Evolutionary conservation across 2,888 invertebrate species (phyloP).

Genomic region (Dynastes grantii): DNA sequence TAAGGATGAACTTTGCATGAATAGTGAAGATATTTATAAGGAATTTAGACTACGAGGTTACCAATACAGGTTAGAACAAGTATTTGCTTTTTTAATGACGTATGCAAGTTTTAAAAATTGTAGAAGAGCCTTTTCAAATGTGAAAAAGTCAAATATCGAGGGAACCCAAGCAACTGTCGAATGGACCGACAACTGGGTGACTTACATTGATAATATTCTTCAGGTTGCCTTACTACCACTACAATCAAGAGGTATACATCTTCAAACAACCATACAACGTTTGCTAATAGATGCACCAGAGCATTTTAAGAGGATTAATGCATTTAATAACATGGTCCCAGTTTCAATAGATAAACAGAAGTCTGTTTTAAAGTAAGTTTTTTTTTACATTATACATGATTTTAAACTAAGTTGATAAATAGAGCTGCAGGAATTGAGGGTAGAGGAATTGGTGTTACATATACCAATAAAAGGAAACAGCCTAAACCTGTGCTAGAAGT

Average conservation of each 20-base stretch:
- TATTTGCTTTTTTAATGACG: neutral
- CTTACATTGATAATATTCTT: conserved; percentile 90
- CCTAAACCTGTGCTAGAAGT: conserved; percentile 85
- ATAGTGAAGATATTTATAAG: conserved; percentile 76
- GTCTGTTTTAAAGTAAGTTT: conserved; percentile 16
- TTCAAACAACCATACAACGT: conserved; percentile 75
- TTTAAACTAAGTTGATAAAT: too few relatives aligned
- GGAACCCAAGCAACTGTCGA: conserved; percentile 70
- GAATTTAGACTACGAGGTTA: conserved; percentile 81
- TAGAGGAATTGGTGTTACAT: conserved; percentile 81
- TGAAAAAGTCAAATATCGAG: conserved; percentile 48
- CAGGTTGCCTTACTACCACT: conserved; percentile 83
- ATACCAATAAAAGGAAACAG: conserved; percentile 80
- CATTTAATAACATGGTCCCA: neutral
- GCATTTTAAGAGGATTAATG: conserved; percentile 53
- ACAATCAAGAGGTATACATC: conserved; percentile 78
- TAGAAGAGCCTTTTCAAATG: too few relatives aligned
- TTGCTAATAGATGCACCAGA: conserved; percentile 53
- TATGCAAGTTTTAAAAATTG: too few relatives aligned
- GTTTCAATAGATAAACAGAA: conserved; percentile 69
- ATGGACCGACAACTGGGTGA: conserved; percentile 90
- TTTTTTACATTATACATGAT: too few relatives aligned
- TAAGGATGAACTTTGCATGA: conserved; percentile 25
- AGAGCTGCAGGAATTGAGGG: too few relatives aligned
- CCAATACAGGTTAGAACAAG: conserved; percentile 62